phyloP scores from a whole-genome alignment of 2,888 invertebrate species.

The Oxytorus armatus region DNA sequence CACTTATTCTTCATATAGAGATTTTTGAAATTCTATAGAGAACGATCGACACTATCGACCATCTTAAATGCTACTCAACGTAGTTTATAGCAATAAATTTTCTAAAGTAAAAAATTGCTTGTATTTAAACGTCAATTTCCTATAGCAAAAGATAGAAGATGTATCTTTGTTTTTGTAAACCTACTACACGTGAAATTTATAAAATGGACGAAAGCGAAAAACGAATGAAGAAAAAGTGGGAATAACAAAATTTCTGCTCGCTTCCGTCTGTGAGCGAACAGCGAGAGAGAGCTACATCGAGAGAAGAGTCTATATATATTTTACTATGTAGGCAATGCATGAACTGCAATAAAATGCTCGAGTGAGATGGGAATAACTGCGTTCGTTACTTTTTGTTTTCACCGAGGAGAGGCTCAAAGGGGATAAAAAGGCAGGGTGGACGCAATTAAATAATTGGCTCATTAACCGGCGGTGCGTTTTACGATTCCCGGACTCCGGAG shows the following conservation, averaged over 20 bases:
- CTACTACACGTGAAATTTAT: constrained; percentile 8
- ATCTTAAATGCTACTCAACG: no score
- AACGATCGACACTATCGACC: no score
- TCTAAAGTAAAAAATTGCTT: no score
- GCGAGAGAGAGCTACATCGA: constrained; percentile 7
- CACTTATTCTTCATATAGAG: no score
- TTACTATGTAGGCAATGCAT: constrained; percentile 3
- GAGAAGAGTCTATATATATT: constrained; percentile 9
- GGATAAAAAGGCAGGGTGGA: constrained; percentile 52
- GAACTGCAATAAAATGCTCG: constrained; percentile 28
- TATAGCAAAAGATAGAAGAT: no score
- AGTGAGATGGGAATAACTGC: constrained; percentile 19
- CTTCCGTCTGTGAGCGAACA: constrained; percentile 10
- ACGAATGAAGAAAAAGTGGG: constrained; percentile 3
- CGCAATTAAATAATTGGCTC: constrained; percentile 79
- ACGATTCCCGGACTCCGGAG: constrained; percentile 59
- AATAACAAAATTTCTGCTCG: constrained; percentile 12
- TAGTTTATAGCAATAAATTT: no score
- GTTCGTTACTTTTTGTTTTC: constrained; percentile 25
- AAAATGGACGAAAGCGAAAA: constrained; percentile 10
- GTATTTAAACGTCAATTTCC: no score
- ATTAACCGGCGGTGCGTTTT: constrained; percentile 72
- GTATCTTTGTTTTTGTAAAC: constrained; percentile 18
- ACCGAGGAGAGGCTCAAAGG: constrained; percentile 10
- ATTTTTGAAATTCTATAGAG: no score